These are phyloP conservation scores for Peucedramus taeniatus DNA, from an alignment of 2,113 vertebrate species.

Conservation along the genomic window DNA sequence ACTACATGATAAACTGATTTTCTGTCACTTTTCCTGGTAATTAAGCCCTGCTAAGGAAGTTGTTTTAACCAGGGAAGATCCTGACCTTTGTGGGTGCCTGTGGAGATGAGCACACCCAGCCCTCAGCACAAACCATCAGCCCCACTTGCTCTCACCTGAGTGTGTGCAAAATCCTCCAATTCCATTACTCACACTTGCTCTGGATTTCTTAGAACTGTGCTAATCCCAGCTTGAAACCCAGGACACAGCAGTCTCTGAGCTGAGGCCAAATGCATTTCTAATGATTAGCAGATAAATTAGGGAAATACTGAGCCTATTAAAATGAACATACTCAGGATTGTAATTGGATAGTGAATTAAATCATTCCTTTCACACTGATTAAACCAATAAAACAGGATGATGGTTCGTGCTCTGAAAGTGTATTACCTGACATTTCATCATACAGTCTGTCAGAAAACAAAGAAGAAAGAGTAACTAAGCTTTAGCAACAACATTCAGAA, in stretches of 20 bases:
- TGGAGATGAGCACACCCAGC: neutral
- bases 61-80: neutral
- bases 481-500: neutral
- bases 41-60: neutral
- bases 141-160: neutral
- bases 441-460: neutral
- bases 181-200: neutral
- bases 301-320: slow-evolving; percentile 35
- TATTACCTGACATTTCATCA: neutral
- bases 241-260: slow-evolving; percentile 12
- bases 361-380: slow-evolving; percentile 33
- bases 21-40: neutral
- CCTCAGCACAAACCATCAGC: neutral
- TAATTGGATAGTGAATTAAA: slow-evolving; percentile 39
- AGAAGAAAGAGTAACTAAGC: neutral
- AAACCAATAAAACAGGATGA: neutral
- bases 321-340: neutral
- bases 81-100: neutral
- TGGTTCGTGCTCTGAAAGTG: neutral
- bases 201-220: neutral
- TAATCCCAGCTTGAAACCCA: neutral
- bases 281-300: slow-evolving; percentile 52
- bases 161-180: neutral
- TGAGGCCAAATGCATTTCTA: slow-evolving; percentile 33
- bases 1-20: neutral